Evolutionary conservation across 2,797 vertebrate genomes (phyloP), one percentile per base, ranked within the genome.

Genomic region (Esox masquinongy): DNA sequence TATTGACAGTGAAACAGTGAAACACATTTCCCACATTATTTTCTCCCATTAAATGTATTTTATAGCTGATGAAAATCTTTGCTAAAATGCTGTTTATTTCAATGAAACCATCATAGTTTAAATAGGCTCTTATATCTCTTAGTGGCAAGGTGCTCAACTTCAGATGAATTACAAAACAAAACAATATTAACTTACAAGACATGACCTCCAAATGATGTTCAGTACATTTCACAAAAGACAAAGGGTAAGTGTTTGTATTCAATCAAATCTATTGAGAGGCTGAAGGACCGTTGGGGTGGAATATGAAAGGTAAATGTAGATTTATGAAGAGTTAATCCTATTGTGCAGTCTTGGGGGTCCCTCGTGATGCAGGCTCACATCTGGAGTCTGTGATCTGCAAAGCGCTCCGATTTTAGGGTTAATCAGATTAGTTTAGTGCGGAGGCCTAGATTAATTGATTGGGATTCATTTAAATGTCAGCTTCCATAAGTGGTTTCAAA

Each of bases 401-500:
- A 43, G 67, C 51, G 29, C 70, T 56, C 70, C 17, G 17, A 34
- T 72, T 72, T 26, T 50, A 53, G 53, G 71, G 24, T 75, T 80
- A 84, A 84, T 80, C 76, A 51, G 73, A 80, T 84, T 80, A 75
- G 50, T 16, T 78, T 76, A 78, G 77, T 36, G 50, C 68, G 34
- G n/a, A 51, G 71, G n/a, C 39, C 77, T 78, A 70, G 72, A 82
- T 80, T 78, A 81, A 81, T 80, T 77, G 70, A 82, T 72, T 59
- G 31, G 59, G 78, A 77, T 82, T 74, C 76, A 56, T 74, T 74
- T 72, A 84, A 84, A 84, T 80, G 83, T 80, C 83, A 84, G 39
- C 51, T 69, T 16, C 68, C 53, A 70, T 63, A 77, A 78, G 71
- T 74, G 63, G 59, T 63, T 15, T 50, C 68, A 84, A 84, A 84